Percentiles rank a stretch among this genome's conserved stretches.
These are phyloP conservation scores for Psephotus haematonotus DNA, from an alignment of 2,113 vertebrate species.

Conservation along the genomic window DNA sequence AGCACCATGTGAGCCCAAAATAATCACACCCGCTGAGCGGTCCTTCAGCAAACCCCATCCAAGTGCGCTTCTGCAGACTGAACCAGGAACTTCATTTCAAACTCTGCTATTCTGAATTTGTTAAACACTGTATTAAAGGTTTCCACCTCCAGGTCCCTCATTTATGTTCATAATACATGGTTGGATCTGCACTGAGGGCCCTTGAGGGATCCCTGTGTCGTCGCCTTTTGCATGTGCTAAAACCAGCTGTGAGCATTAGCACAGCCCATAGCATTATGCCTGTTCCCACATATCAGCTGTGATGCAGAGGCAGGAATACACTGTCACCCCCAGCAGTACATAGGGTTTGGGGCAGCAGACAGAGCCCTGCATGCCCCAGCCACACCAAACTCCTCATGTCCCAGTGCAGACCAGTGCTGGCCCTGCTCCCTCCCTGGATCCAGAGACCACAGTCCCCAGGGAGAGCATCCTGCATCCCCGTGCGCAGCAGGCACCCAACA, in stretches of 20 bases:
- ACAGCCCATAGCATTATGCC: neutral
- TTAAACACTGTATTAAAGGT: neutral
- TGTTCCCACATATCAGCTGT: neutral
- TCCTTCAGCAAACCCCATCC: neutral
- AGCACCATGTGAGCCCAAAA: neutral
- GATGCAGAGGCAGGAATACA: neutral
- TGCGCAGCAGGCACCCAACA: accelerated
- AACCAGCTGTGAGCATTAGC: neutral
- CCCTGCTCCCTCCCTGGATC: neutral
- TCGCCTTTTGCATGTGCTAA: neutral
- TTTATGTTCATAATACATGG: neutral
- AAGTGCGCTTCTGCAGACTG: neutral
- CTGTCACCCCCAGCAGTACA: accelerated
- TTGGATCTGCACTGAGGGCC: neutral
- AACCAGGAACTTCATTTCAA: neutral
- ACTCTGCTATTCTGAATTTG: neutral
- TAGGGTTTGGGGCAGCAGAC: neutral
- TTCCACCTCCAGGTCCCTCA: neutral
- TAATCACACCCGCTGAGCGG: neutral
- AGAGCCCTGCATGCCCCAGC: neutral
- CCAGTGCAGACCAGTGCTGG: neutral
- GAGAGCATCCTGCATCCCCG: neutral
- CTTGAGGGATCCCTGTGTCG: neutral
- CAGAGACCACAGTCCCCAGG: accelerated
- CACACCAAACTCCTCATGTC: accelerated